These are phyloP conservation scores for Pangasianodon hypophthalmus DNA, from an alignment of 2,113 vertebrate genomes.

Conservation along the genomic window DNA sequence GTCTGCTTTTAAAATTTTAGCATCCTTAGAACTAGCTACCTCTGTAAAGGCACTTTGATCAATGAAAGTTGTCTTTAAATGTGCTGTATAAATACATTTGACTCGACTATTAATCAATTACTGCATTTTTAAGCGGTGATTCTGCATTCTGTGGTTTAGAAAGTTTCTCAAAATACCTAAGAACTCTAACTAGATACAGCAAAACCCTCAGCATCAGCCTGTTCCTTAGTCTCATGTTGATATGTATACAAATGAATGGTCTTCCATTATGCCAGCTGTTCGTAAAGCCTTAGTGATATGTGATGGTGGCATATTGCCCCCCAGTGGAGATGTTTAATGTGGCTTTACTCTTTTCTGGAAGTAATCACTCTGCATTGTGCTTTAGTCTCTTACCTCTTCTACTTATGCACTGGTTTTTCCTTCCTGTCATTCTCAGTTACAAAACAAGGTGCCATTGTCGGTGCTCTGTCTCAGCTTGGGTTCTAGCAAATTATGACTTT, in stretches of 20 bases:
- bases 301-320: constrained; percentile 30
- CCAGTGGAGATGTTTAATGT: constrained; percentile 18
- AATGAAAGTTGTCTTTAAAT: not conserved
- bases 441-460: not conserved
- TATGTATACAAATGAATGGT: not conserved
- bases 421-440: not conserved
- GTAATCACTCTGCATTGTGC: not conserved
- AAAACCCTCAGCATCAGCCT: not conserved
- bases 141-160: not conserved
- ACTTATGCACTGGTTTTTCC: not conserved
- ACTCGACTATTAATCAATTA: not conserved
- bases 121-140: not conserved
- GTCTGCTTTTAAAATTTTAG: not conserved
- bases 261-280: not conserved
- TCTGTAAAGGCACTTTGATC: not conserved
- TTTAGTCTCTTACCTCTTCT: not conserved
- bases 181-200: not conserved
- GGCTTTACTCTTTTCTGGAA: not conserved
- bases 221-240: not conserved
- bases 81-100: not conserved
- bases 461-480: not conserved
- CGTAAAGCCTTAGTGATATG: not conserved
- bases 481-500: not conserved
- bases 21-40: not conserved
- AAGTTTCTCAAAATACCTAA: not conserved